Conservation (phyloP, 2,113 vertebrate genomes). For the Amphiprion ocellaris region DNA sequence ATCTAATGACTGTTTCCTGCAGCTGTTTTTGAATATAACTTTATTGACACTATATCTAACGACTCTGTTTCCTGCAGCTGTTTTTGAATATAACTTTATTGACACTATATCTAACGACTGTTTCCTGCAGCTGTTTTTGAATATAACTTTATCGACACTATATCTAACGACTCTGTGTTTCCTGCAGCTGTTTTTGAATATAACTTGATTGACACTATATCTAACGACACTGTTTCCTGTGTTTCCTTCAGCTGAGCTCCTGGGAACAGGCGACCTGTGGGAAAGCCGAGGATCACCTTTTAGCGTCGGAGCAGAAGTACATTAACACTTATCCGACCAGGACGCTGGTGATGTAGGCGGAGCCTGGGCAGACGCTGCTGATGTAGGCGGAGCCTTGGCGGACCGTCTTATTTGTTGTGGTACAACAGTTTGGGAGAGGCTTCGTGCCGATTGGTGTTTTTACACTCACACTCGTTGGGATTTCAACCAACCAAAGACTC, state of each 20-base stretch:
- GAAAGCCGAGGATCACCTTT: constrained; percentile 91
- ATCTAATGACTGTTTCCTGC: no score
- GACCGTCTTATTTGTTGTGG: constrained; percentile 92
- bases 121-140: no score
- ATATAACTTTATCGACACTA: no score
- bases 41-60: no score
- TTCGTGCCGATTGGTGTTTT: constrained; percentile 68
- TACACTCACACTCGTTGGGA: constrained; percentile 90
- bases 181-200: no score
- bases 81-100: no score
- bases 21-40: no score
- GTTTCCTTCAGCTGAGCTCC: constrained; percentile 79
- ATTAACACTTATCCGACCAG: constrained; percentile 90
- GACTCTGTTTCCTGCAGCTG: no score
- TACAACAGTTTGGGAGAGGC: constrained; percentile 97
- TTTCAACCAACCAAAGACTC: constrained; percentile 92
- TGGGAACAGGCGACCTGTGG: constrained; percentile 94
- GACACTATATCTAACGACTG: no score
- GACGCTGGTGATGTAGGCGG: constrained; percentile 93
- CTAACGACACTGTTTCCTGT: not conserved
- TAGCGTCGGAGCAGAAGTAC: constrained; percentile 90
- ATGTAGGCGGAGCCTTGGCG: constrained; percentile 82
- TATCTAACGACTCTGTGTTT: no score
- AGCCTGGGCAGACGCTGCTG: not conserved
- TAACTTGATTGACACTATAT: no score